These are phyloP conservation scores for Champsocephalus esox DNA, from an alignment of 2,797 vertebrate species.

Conservation along the genomic window DNA sequence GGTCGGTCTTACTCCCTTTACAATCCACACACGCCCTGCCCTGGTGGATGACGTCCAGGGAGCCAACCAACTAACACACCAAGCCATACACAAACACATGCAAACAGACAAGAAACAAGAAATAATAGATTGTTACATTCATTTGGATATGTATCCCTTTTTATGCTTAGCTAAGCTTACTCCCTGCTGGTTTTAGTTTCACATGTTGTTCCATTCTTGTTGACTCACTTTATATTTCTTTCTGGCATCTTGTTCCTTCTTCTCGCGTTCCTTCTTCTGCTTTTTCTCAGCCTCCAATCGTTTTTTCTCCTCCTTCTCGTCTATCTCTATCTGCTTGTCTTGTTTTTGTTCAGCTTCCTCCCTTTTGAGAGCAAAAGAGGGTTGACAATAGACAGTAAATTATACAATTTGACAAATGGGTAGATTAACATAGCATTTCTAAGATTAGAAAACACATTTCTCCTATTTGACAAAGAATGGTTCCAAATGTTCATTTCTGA, in stretches of 20 bases:
- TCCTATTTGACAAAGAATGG: neutral
- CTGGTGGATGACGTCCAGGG: constrained; percentile 87
- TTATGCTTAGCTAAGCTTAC: neutral
- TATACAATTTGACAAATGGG: neutral
- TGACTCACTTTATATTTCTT: constrained; percentile 94
- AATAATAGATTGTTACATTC: neutral
- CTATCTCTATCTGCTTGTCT: constrained; percentile 87
- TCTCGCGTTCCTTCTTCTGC: constrained; percentile 93
- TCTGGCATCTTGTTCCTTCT: constrained; percentile 91
- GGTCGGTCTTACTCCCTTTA: constrained; percentile 88
- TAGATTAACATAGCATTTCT: neutral
- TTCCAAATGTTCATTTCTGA: neutral
- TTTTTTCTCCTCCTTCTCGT: constrained; percentile 90
- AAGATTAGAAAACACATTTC: neutral
- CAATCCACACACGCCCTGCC: constrained; percentile 84
- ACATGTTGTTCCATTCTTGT: neutral
- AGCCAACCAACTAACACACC: constrained; percentile 82
- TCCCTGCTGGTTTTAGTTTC: neutral
- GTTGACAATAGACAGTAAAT: neutral
- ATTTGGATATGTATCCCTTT: neutral
- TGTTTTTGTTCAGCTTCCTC: constrained; percentile 75
- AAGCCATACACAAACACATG: neutral
- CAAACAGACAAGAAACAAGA: neutral
- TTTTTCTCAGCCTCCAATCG: constrained; percentile 89
- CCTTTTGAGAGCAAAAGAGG: constrained; percentile 49